Evolutionary conservation across 2,888 invertebrate species (phyloP).

Genomic region (Nomada goodeniana): DNA sequence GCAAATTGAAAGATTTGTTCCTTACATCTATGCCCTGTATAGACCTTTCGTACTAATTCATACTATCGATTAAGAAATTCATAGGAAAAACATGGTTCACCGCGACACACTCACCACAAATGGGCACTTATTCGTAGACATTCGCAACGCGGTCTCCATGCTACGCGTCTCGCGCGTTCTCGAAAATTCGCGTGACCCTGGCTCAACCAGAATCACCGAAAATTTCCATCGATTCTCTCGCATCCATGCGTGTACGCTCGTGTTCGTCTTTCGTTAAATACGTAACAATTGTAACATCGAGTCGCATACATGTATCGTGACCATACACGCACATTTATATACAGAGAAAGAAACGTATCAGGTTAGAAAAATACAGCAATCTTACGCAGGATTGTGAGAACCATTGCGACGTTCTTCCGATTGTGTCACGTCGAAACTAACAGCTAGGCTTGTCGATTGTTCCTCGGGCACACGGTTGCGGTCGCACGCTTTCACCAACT

Average conservation of each 20-base stretch:
- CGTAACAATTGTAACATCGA: constrained; percentile 15
- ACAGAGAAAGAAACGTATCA: constrained; percentile 78
- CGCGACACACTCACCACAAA: constrained; percentile 49
- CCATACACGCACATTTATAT: constrained; percentile 49
- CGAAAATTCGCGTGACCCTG: constrained; percentile 64
- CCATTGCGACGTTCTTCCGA: constrained; percentile 69
- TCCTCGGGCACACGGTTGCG: constrained; percentile 8
- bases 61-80: constrained; percentile 79
- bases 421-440: constrained; percentile 58
- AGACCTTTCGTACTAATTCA: constrained; percentile 81
- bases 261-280: constrained; percentile 33
- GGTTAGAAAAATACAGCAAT: constrained; percentile 84
- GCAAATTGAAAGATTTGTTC: constrained; percentile 71
- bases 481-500: constrained; percentile 67
- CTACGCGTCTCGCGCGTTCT: neutral
- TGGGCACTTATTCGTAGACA: constrained; percentile 27
- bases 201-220: constrained; percentile 5
- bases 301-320: constrained; percentile 27
- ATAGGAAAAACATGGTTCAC: constrained; percentile 73
- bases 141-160: neutral
- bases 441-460: constrained; percentile 58
- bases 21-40: constrained; percentile 84
- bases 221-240: neutral
- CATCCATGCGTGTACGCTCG: constrained; percentile 55
- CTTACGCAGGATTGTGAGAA: constrained; percentile 79